Percentiles rank a stretch among this genome's conserved stretches.
Conservation (phyloP, 2,797 vertebrate species). For the Poecile montanus region DNA sequence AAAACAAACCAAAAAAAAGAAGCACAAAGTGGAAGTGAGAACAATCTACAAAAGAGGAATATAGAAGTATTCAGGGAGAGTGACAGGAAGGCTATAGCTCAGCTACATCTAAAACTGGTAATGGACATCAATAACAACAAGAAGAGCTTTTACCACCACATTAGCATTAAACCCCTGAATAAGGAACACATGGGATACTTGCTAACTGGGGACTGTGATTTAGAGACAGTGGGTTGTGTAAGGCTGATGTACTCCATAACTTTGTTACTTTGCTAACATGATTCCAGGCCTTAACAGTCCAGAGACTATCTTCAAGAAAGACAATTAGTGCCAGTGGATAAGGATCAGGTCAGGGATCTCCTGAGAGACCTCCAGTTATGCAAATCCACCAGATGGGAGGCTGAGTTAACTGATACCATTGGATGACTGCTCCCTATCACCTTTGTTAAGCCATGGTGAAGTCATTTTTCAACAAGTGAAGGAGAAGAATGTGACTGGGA, state of each 20-base stretch:
- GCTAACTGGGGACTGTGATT: neutral
- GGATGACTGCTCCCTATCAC: neutral
- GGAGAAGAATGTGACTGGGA: neutral
- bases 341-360: neutral
- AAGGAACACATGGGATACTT: neutral
- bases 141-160: neutral
- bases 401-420: neutral
- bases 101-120: neutral
- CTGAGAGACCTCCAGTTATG: neutral
- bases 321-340: neutral
- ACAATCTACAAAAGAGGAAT: neutral
- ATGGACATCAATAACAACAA: neutral
- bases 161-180: neutral
- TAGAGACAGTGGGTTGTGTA: neutral
- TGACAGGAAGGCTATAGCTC: neutral
- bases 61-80: neutral
- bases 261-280: neutral
- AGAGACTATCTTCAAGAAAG: neutral
- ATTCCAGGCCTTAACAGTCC: neutral
- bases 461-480: neutral
- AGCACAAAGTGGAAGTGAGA: accelerated
- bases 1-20: no score
- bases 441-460: neutral
- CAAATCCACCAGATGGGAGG: neutral
- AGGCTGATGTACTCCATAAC: neutral